A percentile compares a stretch with the other conserved stretches of the same genome.
Evolutionary conservation across 37 sponge, comb jelly and placozoan genomes (phyloP).

Genomic region (Ianthella basta): DNA sequence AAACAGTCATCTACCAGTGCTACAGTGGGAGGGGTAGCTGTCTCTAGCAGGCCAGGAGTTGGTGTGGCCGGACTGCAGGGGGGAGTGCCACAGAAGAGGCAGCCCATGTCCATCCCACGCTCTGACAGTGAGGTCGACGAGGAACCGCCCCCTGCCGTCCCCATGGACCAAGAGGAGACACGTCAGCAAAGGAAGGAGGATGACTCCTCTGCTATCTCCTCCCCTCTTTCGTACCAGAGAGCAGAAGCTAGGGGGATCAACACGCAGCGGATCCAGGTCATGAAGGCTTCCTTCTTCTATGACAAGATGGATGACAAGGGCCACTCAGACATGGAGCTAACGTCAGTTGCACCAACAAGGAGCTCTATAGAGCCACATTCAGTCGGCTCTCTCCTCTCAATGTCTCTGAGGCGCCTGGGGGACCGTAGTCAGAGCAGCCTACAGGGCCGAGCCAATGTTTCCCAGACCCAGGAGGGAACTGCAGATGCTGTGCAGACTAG

Average conservation of each 20-base stretch:
- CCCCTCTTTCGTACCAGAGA: conserved; percentile 58
- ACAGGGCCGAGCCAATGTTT: too few relatives aligned
- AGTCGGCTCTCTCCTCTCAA: neutral
- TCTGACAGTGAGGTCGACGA: conserved; percentile 26
- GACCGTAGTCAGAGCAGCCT: too few relatives aligned
- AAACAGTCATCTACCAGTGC: too few relatives aligned
- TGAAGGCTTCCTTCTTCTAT: conserved; percentile 91
- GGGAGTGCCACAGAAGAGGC: conserved; percentile 15
- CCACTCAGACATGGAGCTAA: neutral
- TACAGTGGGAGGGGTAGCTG: too few relatives aligned
- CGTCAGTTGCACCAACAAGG: neutral
- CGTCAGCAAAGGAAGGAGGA: neutral
- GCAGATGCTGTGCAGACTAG: too few relatives aligned
- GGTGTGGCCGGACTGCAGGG: too few relatives aligned
- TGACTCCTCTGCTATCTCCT: neutral
- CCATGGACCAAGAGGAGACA: neutral
- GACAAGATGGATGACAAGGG: neutral
- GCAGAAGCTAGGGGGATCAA: conserved; percentile 50
- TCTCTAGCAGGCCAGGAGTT: too few relatives aligned
- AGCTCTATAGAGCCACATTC: neutral
- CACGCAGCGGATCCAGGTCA: conserved; percentile 78
- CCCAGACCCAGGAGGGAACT: too few relatives aligned
- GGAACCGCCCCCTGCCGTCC: neutral
- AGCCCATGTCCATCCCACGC: neutral
- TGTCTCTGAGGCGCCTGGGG: too few relatives aligned